Evolutionary conservation across 92 coral and sea anemone genomes (phyloP), one percentile per base, ranked within the genome.

Genomic region (Heliopora coerulea): DNA sequence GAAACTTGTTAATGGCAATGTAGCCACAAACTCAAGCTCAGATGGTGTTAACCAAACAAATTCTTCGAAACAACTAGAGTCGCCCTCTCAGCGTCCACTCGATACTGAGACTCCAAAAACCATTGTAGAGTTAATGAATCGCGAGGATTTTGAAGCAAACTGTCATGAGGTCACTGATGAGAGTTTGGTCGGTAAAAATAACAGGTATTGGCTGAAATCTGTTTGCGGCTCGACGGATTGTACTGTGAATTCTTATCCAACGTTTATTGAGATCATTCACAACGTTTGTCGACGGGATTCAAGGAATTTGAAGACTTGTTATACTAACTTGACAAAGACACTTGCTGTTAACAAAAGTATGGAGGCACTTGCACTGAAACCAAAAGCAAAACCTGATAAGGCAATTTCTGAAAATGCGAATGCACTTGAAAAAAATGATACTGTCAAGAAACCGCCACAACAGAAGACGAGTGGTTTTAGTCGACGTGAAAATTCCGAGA

Each of bases 1-100:
- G 83, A 95, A 95, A 63, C 70, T 95, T 30, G 77, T 70, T n/a
- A 52, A 52, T 1, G 14, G 49, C 15, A 9, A 33, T n/a, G 49
- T 19, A 15, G 26, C 50, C 13, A 49, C 23, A 1, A 54, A 54
- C 41, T 70, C 64, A 11, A 21, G 18, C 26, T 6, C 58, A 3
- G 26, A 5, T 50, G 58, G 26, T 28, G 11, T 0, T 12, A 68
- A 68, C 32, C 13, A 33, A 19, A 54, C 62, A 54, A 70, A 52
- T 31, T 29, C 64, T 12, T 30, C 77, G 28, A 67, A 46, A 37
- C 46, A 35, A 12, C 31, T 14, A 3, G 74, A 67, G 4, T 42
- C 17, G 15, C 28, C 49, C 74, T 44, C 72, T 26, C 23, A 27
- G 12, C 52, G 15, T 26, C 54, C 72, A 32, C 56, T 67, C 17